Evolutionary conservation across 2,888 invertebrate species (phyloP).

Genomic region (Oscheius myriophilus): DNA sequence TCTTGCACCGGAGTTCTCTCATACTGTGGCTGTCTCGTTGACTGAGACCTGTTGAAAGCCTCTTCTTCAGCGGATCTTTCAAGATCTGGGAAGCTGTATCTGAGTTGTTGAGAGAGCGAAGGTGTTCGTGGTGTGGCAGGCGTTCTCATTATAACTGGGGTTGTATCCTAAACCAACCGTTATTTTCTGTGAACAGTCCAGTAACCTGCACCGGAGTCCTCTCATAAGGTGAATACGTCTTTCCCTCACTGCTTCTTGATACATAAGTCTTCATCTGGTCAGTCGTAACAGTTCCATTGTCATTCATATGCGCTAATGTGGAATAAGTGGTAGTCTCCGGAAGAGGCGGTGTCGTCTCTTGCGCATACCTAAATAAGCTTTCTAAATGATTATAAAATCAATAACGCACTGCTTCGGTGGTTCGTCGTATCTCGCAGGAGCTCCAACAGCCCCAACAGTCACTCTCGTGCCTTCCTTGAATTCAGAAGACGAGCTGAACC

Average conservation of each 20-base stretch:
- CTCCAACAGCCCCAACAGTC: background rate
- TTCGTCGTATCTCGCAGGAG: constrained; percentile 2
- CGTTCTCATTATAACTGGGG: constrained; percentile 11
- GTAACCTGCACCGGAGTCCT: background rate
- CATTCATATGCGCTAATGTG: constrained; percentile 25
- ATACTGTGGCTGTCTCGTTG: background rate
- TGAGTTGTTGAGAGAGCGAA: constrained; percentile 13
- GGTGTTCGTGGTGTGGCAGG: background rate
- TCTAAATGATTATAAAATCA: background rate
- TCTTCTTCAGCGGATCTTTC: constrained; percentile 1
- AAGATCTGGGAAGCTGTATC: constrained; percentile 13
- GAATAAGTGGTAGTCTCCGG: constrained; percentile 20
- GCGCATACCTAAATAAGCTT: constrained; percentile 9
- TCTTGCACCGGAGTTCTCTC: no score
- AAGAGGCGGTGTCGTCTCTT: constrained; percentile 15
- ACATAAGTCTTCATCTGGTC: constrained; percentile 22
- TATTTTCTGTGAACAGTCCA: background rate
- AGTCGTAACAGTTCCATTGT: constrained; percentile 15
- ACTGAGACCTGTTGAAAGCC: background rate
- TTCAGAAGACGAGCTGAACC: background rate
- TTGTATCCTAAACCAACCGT: constrained; percentile 5
- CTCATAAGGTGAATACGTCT: background rate
- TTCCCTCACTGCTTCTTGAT: background rate
- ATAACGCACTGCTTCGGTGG: constrained; percentile 9
- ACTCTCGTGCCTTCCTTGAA: constrained; percentile 16